A percentile compares a stretch with the other conserved stretches of the same genome.
These are phyloP conservation scores for Entomobrya multifasciata DNA, from an alignment of 2,888 invertebrate genomes.

Conservation along the genomic window DNA sequence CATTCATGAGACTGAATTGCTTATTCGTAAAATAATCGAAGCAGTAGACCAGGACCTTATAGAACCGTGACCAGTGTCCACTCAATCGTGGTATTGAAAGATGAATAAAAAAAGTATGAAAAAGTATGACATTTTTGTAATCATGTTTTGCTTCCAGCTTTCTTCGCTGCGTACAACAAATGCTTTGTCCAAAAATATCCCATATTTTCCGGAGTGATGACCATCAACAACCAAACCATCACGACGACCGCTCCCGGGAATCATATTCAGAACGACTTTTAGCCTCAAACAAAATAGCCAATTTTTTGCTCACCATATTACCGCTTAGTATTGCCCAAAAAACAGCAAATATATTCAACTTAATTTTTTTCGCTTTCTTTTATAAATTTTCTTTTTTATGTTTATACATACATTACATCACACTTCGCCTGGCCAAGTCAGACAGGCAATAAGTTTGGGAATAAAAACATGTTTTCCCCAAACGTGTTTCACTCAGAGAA, in stretches of 20 bases:
- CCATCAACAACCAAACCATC: not conserved
- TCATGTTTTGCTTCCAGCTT: slow-evolving; percentile 19
- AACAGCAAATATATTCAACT: too few relatives aligned
- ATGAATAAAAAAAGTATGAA: not conserved
- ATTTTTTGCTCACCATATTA: not conserved
- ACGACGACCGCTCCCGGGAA: not conserved
- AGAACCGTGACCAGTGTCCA: slow-evolving; percentile 31
- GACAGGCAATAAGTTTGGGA: not conserved
- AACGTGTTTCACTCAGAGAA: too few relatives aligned
- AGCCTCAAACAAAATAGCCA: not conserved
- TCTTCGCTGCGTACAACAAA: not conserved
- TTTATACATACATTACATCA: too few relatives aligned
- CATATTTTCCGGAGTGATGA: slow-evolving; percentile 53
- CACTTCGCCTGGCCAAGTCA: too few relatives aligned
- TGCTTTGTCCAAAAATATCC: slow-evolving; percentile 39
- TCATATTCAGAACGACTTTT: slow-evolving; percentile 10
- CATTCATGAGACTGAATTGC: slow-evolving; percentile 71
- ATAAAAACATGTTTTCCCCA: slow-evolving; percentile 12
- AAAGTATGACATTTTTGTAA: slow-evolving; percentile 45
- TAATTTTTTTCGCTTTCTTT: too few relatives aligned
- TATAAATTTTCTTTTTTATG: too few relatives aligned
- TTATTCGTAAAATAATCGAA: slow-evolving; percentile 29
- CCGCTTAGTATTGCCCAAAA: not conserved
- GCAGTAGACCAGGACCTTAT: not conserved
- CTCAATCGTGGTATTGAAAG: slow-evolving; percentile 47